Evolutionary conservation across 2,888 invertebrate species (phyloP).

Genomic region (Drosophila hawaiiensis): DNA sequence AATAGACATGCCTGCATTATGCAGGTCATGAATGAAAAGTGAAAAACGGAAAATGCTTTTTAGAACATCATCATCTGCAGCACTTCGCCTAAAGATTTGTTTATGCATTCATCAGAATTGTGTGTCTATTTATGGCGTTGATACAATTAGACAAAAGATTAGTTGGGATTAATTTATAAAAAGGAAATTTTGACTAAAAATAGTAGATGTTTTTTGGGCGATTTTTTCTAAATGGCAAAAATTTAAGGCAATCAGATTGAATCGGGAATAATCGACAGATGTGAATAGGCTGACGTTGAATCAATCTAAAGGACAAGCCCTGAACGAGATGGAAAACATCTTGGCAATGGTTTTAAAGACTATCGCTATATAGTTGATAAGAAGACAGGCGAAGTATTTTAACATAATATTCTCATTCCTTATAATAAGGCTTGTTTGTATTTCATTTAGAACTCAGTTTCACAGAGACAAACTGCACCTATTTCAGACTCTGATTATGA

Average conservation of each 20-base stretch:
- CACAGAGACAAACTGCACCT: not conserved
- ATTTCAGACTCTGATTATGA: not conserved
- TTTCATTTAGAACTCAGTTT: not conserved
- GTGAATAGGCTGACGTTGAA: too few species aligned
- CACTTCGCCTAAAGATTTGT: conserved; percentile 32
- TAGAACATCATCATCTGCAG: conserved; percentile 32
- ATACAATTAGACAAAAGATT: conserved; percentile 38
- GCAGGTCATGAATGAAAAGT: conserved; percentile 63
- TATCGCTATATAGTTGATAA: not conserved
- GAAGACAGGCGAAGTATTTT: not conserved
- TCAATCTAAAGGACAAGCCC: not conserved
- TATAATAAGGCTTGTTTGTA: not conserved
- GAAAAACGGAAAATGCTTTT: conserved; percentile 52
- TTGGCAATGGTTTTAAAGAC: not conserved
- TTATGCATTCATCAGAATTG: conserved; percentile 37
- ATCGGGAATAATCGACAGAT: not conserved
- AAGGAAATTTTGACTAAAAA: not conserved
- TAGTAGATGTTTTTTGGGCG: not conserved
- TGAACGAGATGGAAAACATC: not conserved
- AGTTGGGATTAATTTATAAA: not conserved
- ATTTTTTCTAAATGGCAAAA: not conserved
- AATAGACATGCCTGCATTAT: conserved; percentile 18
- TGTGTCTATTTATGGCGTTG: conserved; percentile 9
- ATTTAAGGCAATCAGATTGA: not conserved
- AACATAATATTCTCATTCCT: not conserved